Base-by-base conservation (phyloP, 53 echinoderm and acorn worm genomes). In the Paracentrotus lividus region DNA sequence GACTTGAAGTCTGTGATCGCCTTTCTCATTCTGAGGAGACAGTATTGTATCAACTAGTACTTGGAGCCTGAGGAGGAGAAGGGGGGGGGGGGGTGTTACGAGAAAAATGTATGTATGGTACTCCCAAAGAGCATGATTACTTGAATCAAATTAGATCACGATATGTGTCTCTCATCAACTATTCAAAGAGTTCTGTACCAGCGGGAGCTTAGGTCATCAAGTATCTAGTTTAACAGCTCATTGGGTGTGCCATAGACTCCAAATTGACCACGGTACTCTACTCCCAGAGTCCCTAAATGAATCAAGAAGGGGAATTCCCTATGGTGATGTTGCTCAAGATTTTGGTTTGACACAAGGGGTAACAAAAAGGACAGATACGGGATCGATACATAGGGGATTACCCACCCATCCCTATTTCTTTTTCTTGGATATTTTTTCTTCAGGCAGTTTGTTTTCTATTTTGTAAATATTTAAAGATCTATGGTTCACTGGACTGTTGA, bases 151-250 rank as follows among this genome's bases (percentile, higher is more conserved):
- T 72, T 72, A 72, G 72, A 26, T 15, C 13, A 32, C 21, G 40
- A 20, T 20, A 18, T 72, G 40, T 72, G 18, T 36, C 40, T 72
- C 72, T 15, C 72, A 72, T 72, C 40, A 72, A 40, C 16, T 72
- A 72, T 72, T 72, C 40, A 72, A 72, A 72, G 38, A 20, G 40
- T 72, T 72, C 7, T 18, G 13, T 20, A 20, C 72, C 32, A 15
- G 10, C 3, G 40, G 72, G 72, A 72, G 36, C 14, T 38, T 36
- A 40, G 72, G 72, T 40, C 36, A 72, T 72, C 72, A 72, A 40
- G 72, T 40, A 72, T 72, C 72, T 72, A 72, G 72, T 72, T 72
- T 72, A 72, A 72, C 20, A 20, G 36, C 72, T 72, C 32, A 72
- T 72, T 72, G 40, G 6, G 40, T 36, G 38, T 72, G 72, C 40